A percentile compares a stretch with the other conserved stretches of the same genome.
Conservation (phyloP, 2,797 vertebrate genomes). For the Benthosema pterotum region DNA sequence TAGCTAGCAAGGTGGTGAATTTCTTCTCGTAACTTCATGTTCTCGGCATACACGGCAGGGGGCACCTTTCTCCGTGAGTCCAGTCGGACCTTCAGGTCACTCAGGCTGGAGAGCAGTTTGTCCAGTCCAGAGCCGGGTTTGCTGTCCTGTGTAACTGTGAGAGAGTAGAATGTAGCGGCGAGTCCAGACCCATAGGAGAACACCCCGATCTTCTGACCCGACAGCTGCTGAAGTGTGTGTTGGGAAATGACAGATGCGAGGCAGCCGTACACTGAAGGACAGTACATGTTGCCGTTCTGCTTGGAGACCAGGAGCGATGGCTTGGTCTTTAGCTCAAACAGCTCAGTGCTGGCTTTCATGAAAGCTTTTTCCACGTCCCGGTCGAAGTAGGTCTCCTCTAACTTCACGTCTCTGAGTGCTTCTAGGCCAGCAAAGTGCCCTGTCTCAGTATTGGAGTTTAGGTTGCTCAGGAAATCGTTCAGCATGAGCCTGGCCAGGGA, state of each 20-base stretch:
- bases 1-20: conserved; percentile 84
- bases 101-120: conserved; percentile 89
- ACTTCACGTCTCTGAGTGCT: conserved; percentile 91
- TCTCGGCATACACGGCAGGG: conserved; percentile 89
- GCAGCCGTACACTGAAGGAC: conserved; percentile 95
- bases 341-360: conserved; percentile 92
- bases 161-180: conserved; percentile 93
- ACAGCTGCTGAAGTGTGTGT: conserved; percentile 85
- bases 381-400: conserved; percentile 96
- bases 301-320: conserved; percentile 91
- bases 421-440: conserved; percentile 88
- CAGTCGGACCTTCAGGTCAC: conserved; percentile 87
- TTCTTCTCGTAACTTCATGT: conserved; percentile 93
- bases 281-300: conserved; percentile 99
- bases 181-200: conserved; percentile 98
- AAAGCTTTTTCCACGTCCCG: conserved; percentile 97
- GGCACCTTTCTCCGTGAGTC: conserved; percentile 90
- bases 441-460: conserved; percentile 83
- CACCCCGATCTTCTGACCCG: conserved; percentile 90
- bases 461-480: conserved; percentile 91
- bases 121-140: conserved; percentile 94
- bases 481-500: conserved; percentile 92
- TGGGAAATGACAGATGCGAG: conserved; percentile 92
- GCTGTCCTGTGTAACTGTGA: conserved; percentile 92
- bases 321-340: conserved; percentile 94